A percentile compares a stretch with the other conserved stretches of the same genome.
phyloP scores from a whole-genome alignment of 2,888 invertebrate genomes.

The Catocala nupta region DNA sequence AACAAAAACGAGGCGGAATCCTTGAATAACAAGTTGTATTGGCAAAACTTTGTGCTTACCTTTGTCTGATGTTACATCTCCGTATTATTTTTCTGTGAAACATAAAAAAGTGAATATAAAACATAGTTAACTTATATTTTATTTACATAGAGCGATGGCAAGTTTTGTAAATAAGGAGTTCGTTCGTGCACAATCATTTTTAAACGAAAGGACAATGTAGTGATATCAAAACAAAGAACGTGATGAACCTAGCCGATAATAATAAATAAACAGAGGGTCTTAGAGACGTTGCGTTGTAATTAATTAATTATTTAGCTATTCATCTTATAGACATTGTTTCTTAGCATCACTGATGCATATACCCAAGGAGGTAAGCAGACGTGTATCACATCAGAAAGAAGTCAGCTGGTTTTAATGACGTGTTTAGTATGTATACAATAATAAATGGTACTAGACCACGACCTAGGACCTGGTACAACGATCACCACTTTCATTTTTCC shows the following conservation, averaged over 20 bases:
- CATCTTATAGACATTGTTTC: no score
- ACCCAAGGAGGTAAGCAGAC: no score
- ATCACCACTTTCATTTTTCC: no score
- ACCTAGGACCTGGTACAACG: no score
- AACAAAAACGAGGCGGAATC: constrained; percentile 30
- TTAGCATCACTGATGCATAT: no score
- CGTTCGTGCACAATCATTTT: constrained; percentile 42
- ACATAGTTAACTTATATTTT: constrained; percentile 15
- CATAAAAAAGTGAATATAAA: no score
- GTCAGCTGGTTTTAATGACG: no score
- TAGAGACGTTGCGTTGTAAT: not conserved
- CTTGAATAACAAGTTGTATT: constrained; percentile 45
- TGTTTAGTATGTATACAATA: no score
- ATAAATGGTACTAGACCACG: no score
- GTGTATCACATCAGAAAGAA: no score
- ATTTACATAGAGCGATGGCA: constrained; percentile 37
- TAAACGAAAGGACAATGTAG: constrained; percentile 42
- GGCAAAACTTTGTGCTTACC: constrained; percentile 40
- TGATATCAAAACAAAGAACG: constrained; percentile 43
- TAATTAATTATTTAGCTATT: no score
- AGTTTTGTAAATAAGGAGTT: constrained; percentile 42
- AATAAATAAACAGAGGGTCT: constrained; percentile 19
- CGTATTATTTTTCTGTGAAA: constrained; percentile 13
- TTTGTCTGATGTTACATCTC: constrained; percentile 42
- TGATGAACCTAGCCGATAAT: constrained; percentile 25